These are phyloP conservation scores for Microctonus aethiopoides DNA, from an alignment of 2,888 invertebrate genomes.

Conservation along the genomic window DNA sequence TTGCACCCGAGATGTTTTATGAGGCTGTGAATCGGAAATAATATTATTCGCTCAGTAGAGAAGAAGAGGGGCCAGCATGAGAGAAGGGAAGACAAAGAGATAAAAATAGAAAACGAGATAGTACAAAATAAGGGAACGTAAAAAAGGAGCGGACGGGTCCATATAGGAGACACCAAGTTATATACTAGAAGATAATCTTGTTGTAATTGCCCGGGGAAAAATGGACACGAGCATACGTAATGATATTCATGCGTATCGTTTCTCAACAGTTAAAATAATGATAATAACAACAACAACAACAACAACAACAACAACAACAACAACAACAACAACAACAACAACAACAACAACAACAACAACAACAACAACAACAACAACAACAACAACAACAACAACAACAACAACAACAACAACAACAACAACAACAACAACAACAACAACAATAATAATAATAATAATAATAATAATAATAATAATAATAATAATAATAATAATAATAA, in stretches of 20 bases:
- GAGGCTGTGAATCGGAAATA: constrained; percentile 34
- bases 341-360: too few relatives aligned
- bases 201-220: constrained; percentile 34
- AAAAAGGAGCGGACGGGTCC: background rate
- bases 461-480: too few relatives aligned
- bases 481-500: too few relatives aligned
- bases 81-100: background rate
- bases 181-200: constrained; percentile 34
- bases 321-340: too few relatives aligned
- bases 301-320: too few relatives aligned
- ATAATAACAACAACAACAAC: background rate
- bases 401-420: too few relatives aligned
- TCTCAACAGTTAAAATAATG: constrained; percentile 1
- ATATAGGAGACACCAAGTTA: background rate
- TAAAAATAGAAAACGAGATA: too few relatives aligned
- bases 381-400: too few relatives aligned
- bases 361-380: too few relatives aligned
- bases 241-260: constrained; percentile 33
- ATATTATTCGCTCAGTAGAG: constrained; percentile 31
- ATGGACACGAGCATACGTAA: constrained; percentile 31
- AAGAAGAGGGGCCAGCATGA: constrained; percentile 3
- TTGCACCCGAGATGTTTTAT: constrained; percentile 32
- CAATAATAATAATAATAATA: too few relatives aligned
- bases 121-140: background rate
- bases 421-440: too few relatives aligned